Evolutionary conservation across 2,113 vertebrate genomes (phyloP), one percentile per base, ranked within the genome.

Genomic region (Saguinus imperator): DNA sequence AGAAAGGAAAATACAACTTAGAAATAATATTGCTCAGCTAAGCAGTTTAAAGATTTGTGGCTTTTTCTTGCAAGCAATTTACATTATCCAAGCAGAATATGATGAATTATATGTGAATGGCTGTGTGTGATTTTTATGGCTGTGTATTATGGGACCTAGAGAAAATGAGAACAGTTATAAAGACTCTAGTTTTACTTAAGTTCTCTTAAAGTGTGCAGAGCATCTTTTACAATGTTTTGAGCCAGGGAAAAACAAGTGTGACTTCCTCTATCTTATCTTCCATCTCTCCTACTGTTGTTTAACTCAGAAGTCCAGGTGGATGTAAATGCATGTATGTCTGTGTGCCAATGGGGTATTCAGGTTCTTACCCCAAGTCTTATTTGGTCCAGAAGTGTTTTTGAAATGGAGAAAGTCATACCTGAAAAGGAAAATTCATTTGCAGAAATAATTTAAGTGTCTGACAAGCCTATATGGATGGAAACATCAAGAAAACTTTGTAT

Each of bases 1-100:
- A 91, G 55, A 48, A 92, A 80, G 79, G n/a, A 93, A 92, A 94
- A 70, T 86, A 55, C 17, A 95, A 52, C 16, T 82, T 86, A 91
- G 66, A 92, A 94, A 93, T 70, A 57, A 83, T 64, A 45, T 45
- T 91, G 72, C 61, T 80, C 73, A 76, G 55, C 35, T 70, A 88
- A 77, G 73, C 50, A 32, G 52, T 96, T 96, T 82, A 57, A 94
- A 92, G n/a, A 18, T 14, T 84, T 89, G 37, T 27, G 66, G 79
- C 35, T 97, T 95, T 93, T 73, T 48, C 64, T 86, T 93, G 61
- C 37, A 68, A 61, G 73, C 40, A 77, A 68, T 92, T 88, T 68
- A 91, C 8, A 21, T 43, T 66, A 48, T 84, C 8, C 48, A 84
- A 61, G 87, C 57, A 94, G 55, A 88, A 55, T 45, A 37, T 32